Base-by-base conservation (phyloP, 2,888 invertebrate species). In the Phragmatobia fuliginosa region DNA sequence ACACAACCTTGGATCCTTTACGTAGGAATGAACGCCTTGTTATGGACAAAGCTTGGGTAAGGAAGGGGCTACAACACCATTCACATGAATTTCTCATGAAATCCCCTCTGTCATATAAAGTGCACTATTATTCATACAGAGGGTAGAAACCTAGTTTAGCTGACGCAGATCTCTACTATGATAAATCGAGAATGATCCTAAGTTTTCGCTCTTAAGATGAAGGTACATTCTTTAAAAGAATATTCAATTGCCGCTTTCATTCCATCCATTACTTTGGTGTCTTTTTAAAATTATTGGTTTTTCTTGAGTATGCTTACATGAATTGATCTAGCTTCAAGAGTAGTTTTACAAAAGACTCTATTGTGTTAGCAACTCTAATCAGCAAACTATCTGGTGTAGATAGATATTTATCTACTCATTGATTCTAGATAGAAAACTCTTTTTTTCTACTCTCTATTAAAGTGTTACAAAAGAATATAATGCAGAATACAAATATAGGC, bases 81-180 rank as follows among this genome's bases (percentile, higher is more conserved):
- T 91, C 92, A 89, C 87, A 86, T 84, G 86, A 89, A 90, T 90
- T 86, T 88, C 88, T 85, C 86, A 82, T 78, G 75, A 87, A 91
- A 91, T 90, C 90, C 90, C 84, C 83, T 81, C 87, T 89, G 91
- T 91, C 91, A 90, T 81, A 89, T 87, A 89, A 90, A 92, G 87
- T 90, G 88, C 89, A 91, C 92, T 90, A 92, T 92, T 91, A 93
- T 90, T 92, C 92, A 91, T 85, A 80, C 80, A 80, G 82, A 82
- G 84, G 84, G 83, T 78, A 83, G 80, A 82, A 86, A 86, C 85
- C 85, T 84, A 88, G 87, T 89, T 86, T 84, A 85, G 86, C 85
- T 86, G 89, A 90, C 90, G 84, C 83, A 88, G 85, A 87, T 88
- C 87, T 86, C 81, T 80, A 80, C 83, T 81, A 85, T 90, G 90